Evolutionary conservation across 1,140 invertebrate genomes (phyloP).

Genomic region (Drosophila sproati): DNA sequence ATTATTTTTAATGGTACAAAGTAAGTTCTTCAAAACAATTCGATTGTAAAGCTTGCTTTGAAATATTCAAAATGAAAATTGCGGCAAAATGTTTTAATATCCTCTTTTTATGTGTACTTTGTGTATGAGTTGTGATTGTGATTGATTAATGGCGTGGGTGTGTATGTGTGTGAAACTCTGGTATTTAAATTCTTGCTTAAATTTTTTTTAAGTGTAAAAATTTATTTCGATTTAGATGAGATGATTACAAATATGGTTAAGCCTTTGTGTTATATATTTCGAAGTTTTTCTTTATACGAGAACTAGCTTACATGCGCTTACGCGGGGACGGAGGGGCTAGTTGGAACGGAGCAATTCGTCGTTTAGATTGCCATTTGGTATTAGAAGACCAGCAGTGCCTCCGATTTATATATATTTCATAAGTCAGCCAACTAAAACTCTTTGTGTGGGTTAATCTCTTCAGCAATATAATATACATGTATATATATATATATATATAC

Average conservation of each 20-base stretch:
- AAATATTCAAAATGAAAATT: constrained; percentile 67
- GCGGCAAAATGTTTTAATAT: constrained; percentile 67
- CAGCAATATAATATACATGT: constrained; percentile 42
- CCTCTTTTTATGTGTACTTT: constrained; percentile 22
- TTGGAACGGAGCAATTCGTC: constrained; percentile 26
- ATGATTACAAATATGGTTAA: constrained; percentile 85
- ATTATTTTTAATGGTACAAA: constrained; percentile 61
- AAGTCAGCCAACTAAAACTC: constrained; percentile 79
- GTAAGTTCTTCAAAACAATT: constrained; percentile 47
- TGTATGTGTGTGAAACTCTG: constrained; percentile 41
- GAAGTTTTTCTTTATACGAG: constrained; percentile 47
- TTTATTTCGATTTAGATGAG: constrained; percentile 84
- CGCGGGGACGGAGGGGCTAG: constrained; percentile 12
- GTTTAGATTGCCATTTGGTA: constrained; percentile 59
- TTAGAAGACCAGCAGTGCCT: constrained; percentile 45
- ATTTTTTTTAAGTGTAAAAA: constrained; percentile 62
- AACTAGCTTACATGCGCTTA: constrained; percentile 64
- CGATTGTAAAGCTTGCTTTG: constrained; percentile 47
- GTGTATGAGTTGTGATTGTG: constrained; percentile 27
- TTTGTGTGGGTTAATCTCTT: constrained; percentile 78
- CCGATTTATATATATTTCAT: constrained; percentile 40
- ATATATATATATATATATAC: constrained; percentile 14
- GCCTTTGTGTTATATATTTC: constrained; percentile 83
- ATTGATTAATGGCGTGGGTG: constrained; percentile 14
- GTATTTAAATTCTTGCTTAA: constrained; percentile 28